Percentiles rank a stretch among this genome's conserved stretches.
phyloP scores from a whole-genome alignment of 2,113 vertebrate species.

The Hypanus sabinus region DNA sequence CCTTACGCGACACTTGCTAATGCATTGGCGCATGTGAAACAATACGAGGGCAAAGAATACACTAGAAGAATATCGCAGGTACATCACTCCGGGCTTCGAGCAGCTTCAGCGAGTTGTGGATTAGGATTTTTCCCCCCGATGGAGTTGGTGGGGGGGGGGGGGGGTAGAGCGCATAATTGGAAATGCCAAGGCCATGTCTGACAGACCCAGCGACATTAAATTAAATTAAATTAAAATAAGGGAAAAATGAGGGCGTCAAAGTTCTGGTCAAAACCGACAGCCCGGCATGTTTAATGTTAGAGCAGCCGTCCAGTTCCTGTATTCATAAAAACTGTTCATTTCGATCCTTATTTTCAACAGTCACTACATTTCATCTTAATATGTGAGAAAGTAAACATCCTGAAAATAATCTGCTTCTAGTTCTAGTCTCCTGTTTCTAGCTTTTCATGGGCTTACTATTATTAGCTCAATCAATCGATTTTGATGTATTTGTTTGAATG shows the following conservation, averaged over 20 bases:
- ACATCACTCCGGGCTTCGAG: not conserved
- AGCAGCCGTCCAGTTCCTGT: not conserved
- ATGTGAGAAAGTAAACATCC: not conserved
- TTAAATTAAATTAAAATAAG: no score
- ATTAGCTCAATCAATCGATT: not conserved
- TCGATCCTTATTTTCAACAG: not conserved
- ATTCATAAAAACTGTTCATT: not conserved
- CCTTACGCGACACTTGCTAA: not conserved
- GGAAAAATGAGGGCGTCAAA: not conserved
- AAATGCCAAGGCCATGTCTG: not conserved
- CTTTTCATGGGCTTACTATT: not conserved
- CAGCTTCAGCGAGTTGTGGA: not conserved
- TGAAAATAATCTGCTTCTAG: not conserved
- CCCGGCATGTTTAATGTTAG: not conserved
- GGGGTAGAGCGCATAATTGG: not conserved
- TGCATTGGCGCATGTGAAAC: not conserved
- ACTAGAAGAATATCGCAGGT: not conserved
- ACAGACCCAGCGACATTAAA: not conserved
- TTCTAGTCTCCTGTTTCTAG: not conserved
- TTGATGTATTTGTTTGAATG: not conserved
- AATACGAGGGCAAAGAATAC: not conserved
- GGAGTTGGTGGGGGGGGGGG: no score
- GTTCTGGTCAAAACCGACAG: not conserved
- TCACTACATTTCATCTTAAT: not conserved
- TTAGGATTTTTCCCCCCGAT: not conserved